Base-by-base conservation (phyloP, 2,113 vertebrate genomes). In the Hystrix brachyura region DNA sequence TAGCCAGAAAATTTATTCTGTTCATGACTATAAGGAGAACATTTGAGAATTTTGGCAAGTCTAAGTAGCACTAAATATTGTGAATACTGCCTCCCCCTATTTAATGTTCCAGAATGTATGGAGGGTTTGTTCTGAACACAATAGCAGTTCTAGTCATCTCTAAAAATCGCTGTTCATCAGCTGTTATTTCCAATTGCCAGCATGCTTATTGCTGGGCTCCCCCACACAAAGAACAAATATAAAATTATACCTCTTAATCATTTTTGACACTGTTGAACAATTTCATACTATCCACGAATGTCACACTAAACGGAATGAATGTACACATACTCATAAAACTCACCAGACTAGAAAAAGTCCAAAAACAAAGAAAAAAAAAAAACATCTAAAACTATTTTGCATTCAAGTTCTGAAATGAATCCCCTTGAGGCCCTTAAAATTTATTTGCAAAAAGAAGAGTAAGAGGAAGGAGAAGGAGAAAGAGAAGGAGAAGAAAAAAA, bases 61-160 rank as follows among this genome's bases (percentile, higher is more conserved):
- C 76, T 79, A 86, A 86, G n/a, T 89, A 91, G 90, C 94, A 95
- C 74, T 53, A 91, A 92, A 89, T 85, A 67, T 71, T 69, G 87
- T 0, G 0, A 96, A 83, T 55, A 59, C 43, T 85, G 29, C 59
- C 92, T 85, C 78, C 62, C 23, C 74, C n/a, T 46, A 51, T 72
- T 94, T 81, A 64, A 81, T 88, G 65, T 64, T 88, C 78, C 94
- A 94, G 59, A 91, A 81, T 88, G 84, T 88, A 92, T 84, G 87
- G 71, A 48, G 90, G 64, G 59, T 72, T 94, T 97, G 89, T 96
- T 97, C 64, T 46, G 15, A 94, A 65, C 43, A 95, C 80, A 97
- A 80, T 34, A 81, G 92, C 65, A 55, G 5, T 57, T 93, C 43
- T 34, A 84, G 71, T 57, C 65, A 82, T 90, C 53, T 74, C 46